Base-by-base conservation (phyloP, 2,797 vertebrate species). In the Hypotaenidia okinawae region DNA sequence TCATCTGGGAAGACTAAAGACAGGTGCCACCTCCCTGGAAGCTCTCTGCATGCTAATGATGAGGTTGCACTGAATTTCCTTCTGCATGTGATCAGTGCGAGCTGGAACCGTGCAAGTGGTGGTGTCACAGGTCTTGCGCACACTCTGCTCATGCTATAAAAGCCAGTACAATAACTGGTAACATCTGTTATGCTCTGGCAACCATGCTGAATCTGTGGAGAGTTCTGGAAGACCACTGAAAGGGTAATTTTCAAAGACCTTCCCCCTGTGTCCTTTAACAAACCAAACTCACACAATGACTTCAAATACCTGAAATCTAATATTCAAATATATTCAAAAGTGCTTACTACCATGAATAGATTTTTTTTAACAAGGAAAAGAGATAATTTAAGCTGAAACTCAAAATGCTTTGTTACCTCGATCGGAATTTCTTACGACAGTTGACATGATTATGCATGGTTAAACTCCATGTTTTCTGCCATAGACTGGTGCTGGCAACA, bases 61-160 rank as follows among this genome's bases (percentile, higher is more conserved):
- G 63, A 58, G 43, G 28, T 58, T 52, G n/a, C 13, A 10, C 23
- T 70, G 45, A 54, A 23, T 76, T 64, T 66, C 24, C 15, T 55
- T 54, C 58, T 33, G 11, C 3, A 1, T 30, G 6, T 8, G 28
- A 67, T 13, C 54, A 19, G 32, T 19, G 28, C 3, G 11, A 55
- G 24, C 23, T 61, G 39, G 33, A 66, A 16, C 59, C 6, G 14
- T 66, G 54, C 21, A 45, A 24, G 18, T 27, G 32, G 33, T 54
- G 47, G 52, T 59, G 13, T 27, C 1, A 1, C n/a, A 37, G 0
- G 7, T 55, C 16, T 54, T 1, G 0, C 32, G 79, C 47, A 30
- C 3, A 2, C 55, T 78, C n/a, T 45, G 24, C 35, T 66, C 17
- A 2, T 24, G 5, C 19, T 32, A 5, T 25, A 58, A 25, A 81